Evolutionary conservation across 2,888 invertebrate genomes (phyloP).

Genomic region (Calephelis perditalis): DNA sequence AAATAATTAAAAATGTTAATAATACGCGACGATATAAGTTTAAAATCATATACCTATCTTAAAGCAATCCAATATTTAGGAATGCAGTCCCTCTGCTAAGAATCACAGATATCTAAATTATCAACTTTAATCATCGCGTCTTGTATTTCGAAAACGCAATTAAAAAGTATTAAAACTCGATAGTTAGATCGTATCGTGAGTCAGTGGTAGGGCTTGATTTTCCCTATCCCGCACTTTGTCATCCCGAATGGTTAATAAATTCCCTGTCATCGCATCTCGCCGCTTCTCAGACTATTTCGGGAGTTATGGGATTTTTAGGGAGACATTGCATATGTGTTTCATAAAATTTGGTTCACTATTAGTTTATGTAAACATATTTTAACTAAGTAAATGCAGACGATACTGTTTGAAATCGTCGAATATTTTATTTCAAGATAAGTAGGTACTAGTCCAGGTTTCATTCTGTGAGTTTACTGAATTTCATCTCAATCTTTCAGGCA

Average conservation of each 20-base stretch:
- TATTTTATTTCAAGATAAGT: no score
- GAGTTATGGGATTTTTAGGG: slow-evolving; percentile 31
- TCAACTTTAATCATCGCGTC: slow-evolving; percentile 1
- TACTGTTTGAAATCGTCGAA: no score
- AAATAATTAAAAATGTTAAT: no score
- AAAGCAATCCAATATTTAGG: background rate
- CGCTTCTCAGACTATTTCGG: slow-evolving; percentile 56
- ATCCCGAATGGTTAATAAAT: slow-evolving; percentile 72
- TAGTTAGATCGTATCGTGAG: slow-evolving; percentile 23
- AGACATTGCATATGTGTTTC: slow-evolving; percentile 13
- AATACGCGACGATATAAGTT: no score
- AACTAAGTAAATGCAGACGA: no score
- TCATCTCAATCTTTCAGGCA: no score
- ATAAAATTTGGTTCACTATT: slow-evolving; percentile 14
- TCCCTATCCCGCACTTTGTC: slow-evolving; percentile 63
- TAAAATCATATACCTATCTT: no score
- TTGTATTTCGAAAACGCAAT: background rate
- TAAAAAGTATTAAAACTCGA: slow-evolving; percentile 18
- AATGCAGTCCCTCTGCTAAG: background rate
- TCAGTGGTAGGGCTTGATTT: slow-evolving; percentile 34
- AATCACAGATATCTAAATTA: background rate
- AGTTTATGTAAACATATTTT: background rate
- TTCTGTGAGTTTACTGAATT: no score
- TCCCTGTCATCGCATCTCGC: slow-evolving; percentile 61
- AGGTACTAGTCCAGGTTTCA: no score